Percentiles rank a stretch among this genome's conserved stretches.
Conservation (phyloP, 2,113 vertebrate genomes). For the Stercorarius parasiticus region DNA sequence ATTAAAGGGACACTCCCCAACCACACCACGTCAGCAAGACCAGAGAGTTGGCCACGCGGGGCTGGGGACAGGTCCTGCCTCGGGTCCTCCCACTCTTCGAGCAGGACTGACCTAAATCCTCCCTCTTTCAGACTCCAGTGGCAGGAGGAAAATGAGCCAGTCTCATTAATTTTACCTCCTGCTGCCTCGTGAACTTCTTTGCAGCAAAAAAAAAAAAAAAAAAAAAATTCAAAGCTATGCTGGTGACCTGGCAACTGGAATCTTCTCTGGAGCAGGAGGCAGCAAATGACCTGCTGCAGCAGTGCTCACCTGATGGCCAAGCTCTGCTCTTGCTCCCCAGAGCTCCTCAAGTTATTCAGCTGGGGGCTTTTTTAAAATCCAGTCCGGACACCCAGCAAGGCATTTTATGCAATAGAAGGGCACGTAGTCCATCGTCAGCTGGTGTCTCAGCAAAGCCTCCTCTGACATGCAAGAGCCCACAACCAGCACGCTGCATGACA, state of each 20-base stretch:
- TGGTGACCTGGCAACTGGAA: neutral
- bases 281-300: neutral
- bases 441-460: neutral
- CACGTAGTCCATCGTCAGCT: neutral
- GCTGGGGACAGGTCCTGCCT: neutral
- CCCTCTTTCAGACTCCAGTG: neutral
- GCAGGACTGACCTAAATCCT: slow-evolving; percentile 22
- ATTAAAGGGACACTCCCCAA: neutral
- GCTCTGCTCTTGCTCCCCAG: neutral
- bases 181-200: neutral
- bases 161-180: slow-evolving; percentile 48
- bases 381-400: neutral
- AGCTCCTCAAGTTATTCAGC: neutral
- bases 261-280: neutral
- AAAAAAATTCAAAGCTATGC: neutral
- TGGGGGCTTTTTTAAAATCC: neutral
- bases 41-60: neutral
- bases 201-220: neutral
- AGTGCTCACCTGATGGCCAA: neutral
- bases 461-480: neutral
- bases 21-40: neutral
- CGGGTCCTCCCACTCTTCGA: neutral
- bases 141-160: neutral
- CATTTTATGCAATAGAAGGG: neutral
- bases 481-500: accelerated